These are phyloP conservation scores for Hirudinaria manillensis DNA, from an alignment of 2,888 invertebrate species.

Conservation along the genomic window DNA sequence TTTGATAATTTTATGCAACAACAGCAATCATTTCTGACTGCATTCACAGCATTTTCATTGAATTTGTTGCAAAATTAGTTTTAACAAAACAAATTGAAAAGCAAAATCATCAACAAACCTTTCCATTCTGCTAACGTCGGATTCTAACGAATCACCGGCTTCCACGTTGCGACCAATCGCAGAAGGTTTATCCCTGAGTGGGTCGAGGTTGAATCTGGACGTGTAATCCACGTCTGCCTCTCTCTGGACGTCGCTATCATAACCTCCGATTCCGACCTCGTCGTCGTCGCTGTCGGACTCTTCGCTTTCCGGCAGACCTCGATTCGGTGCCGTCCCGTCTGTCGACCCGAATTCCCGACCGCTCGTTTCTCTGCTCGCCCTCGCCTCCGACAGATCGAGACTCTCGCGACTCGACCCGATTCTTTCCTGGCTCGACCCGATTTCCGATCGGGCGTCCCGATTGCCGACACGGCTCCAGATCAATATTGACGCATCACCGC, in stretches of 20 bases:
- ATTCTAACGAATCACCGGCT: no score
- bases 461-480: constrained; percentile 49
- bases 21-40: no score
- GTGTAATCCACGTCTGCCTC: constrained; percentile 53
- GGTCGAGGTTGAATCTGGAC: constrained; percentile 50
- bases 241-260: constrained; percentile 54
- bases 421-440: not conserved
- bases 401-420: constrained; percentile 4
- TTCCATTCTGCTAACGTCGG: no score
- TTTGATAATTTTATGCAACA: not conserved
- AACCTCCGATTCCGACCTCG: constrained; percentile 49
- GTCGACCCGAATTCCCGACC: constrained; percentile 20
- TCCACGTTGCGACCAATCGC: not conserved
- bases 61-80: no score
- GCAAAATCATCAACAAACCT: no score
- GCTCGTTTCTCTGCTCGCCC: not conserved
- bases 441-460: not conserved
- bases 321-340: not conserved
- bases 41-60: no score
- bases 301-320: constrained; percentile 46
- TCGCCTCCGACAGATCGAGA: not conserved
- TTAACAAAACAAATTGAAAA: no score
- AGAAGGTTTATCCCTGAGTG: constrained; percentile 44
- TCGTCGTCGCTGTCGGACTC: constrained; percentile 54
- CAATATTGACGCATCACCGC: constrained; percentile 55